These are phyloP conservation scores for Thera obeliscata DNA, from an alignment of 2,888 invertebrate species.

Conservation along the genomic window DNA sequence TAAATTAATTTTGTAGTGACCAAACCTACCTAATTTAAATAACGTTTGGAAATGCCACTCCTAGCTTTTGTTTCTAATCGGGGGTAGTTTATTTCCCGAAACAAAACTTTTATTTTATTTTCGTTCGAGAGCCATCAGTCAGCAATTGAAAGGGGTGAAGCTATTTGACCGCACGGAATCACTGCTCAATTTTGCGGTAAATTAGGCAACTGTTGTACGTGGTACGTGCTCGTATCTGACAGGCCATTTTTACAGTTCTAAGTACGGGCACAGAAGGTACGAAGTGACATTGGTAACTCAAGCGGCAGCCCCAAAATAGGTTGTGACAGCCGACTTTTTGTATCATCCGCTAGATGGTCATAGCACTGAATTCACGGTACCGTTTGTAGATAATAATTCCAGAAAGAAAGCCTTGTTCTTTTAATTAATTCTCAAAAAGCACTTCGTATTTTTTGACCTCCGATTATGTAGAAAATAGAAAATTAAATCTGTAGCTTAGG, in stretches of 20 bases:
- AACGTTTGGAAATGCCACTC: too few relatives aligned
- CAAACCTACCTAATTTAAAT: too few relatives aligned
- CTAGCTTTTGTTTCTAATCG: too few relatives aligned
- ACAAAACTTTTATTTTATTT: not conserved
- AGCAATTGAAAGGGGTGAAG: not conserved
- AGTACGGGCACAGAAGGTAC: too few relatives aligned
- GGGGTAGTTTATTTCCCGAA: not conserved
- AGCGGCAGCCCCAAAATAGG: not conserved
- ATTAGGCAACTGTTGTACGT: conserved; percentile 3
- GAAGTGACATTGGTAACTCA: too few relatives aligned
- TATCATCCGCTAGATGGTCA: not conserved
- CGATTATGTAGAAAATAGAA: conserved; percentile 10
- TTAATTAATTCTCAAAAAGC: conserved; percentile 36
- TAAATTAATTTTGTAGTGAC: too few relatives aligned
- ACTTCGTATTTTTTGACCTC: conserved; percentile 23
- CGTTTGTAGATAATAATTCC: conserved; percentile 18
- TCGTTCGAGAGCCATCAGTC: conserved; percentile 6
- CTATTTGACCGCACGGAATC: conserved; percentile 13
- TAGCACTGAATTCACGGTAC: not conserved
- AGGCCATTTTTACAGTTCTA: not conserved
- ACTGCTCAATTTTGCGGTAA: conserved; percentile 18
- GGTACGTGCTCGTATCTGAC: not conserved
- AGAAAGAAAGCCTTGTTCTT: conserved; percentile 22
- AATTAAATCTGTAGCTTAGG: not conserved
- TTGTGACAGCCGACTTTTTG: not conserved